Conservation (phyloP, 2,113 vertebrate genomes). For the Tamias sibiricus region DNA sequence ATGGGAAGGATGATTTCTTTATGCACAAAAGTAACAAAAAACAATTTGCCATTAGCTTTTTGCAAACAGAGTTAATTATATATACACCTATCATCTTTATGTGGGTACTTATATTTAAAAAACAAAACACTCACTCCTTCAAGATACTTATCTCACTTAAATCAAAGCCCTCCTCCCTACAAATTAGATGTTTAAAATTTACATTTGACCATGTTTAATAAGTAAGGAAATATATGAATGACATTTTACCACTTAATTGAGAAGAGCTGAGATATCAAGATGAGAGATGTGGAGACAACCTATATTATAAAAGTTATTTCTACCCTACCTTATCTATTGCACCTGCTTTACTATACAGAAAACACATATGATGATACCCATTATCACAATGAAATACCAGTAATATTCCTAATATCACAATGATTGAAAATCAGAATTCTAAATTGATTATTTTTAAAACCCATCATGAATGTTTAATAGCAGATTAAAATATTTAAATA, state of each 20-base stretch:
- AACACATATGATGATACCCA: neutral
- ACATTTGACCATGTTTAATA: neutral
- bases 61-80: neutral
- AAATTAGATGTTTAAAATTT: neutral
- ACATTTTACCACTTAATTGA: neutral
- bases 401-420: neutral
- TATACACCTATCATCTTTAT: neutral
- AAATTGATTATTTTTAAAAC: neutral
- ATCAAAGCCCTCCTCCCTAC: neutral
- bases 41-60: neutral
- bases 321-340: neutral
- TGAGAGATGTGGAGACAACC: neutral
- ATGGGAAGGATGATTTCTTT: neutral
- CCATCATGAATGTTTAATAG: neutral
- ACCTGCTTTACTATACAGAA: neutral
- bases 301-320: neutral
- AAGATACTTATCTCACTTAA: neutral
- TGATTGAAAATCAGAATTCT: neutral
- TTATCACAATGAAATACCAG: neutral
- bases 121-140: neutral
- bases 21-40: neutral
- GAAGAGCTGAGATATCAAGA: neutral
- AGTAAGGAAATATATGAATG: neutral
- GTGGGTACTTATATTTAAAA: neutral
- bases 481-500: neutral